These are phyloP conservation scores for Apus apus DNA, from an alignment of 2,113 vertebrate species.

Conservation along the genomic window DNA sequence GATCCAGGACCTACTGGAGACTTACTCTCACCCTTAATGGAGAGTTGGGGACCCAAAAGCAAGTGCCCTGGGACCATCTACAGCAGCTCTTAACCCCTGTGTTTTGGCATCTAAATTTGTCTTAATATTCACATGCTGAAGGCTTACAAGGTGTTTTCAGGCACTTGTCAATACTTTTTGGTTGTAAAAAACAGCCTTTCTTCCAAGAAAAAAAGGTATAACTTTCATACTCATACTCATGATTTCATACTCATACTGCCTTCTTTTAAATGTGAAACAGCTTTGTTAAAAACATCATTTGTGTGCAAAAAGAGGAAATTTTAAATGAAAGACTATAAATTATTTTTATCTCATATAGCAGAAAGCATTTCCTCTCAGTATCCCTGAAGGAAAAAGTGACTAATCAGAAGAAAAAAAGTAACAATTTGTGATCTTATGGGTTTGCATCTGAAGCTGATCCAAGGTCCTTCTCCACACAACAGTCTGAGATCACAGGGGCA, in stretches of 20 bases:
- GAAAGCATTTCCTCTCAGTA: not conserved
- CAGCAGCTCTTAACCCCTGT: not conserved
- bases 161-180: not conserved
- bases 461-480: not conserved
- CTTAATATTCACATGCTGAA: not conserved
- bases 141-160: not conserved
- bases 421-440: not conserved
- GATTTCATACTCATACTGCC: not conserved
- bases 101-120: not conserved
- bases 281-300: not conserved
- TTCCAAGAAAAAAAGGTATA: not conserved
- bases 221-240: not conserved
- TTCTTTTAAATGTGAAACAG: not conserved
- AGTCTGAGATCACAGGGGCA: not conserved
- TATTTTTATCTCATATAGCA: not conserved
- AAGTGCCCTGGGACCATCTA: not conserved
- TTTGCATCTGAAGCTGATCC: not conserved
- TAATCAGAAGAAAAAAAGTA: not conserved
- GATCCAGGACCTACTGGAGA: not conserved
- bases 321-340: not conserved
- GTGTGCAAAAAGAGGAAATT: not conserved
- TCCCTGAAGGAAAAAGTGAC: not conserved
- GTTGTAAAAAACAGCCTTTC: not conserved
- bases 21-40: not conserved
- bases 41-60: not conserved